These are phyloP conservation scores for Helicoverpa zea DNA, from an alignment of 1,140 invertebrate genomes.

Conservation along the genomic window DNA sequence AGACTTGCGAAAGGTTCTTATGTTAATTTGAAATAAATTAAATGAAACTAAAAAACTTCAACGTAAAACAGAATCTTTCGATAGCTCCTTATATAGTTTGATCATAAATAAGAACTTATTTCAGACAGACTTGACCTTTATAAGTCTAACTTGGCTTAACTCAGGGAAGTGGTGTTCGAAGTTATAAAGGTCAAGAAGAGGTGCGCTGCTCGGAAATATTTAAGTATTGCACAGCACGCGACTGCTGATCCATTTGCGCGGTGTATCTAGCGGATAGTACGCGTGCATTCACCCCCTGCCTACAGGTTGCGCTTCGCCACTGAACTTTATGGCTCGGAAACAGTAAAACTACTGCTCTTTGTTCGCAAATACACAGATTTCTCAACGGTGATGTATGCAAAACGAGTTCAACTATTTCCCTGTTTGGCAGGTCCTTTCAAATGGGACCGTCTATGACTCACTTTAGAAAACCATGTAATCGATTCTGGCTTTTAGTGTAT, in stretches of 20 bases:
- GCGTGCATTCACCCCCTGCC: neutral
- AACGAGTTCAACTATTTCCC: conserved; percentile 2
- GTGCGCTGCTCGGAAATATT: neutral
- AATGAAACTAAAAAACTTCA: no score
- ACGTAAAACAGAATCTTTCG: no score
- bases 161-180: neutral
- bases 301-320: conserved; percentile 5
- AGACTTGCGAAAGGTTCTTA: neutral
- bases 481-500: no score
- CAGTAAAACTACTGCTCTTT: conserved; percentile 32
- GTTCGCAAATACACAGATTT: conserved; percentile 5
- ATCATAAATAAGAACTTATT: neutral
- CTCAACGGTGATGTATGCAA: conserved; percentile 18
- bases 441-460: neutral
- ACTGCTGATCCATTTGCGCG: neutral
- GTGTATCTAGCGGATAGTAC: conserved; percentile 8
- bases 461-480: neutral
- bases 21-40: no score
- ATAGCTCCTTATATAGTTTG: neutral
- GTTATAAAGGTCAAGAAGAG: conserved; percentile 23
- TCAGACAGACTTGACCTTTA: neutral
- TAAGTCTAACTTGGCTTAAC: neutral
- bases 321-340: conserved; percentile 55
- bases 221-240: neutral
- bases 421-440: neutral